A percentile compares a stretch with the other conserved stretches of the same genome.
Conservation (phyloP, 2,797 vertebrate genomes). For the Adelosebastes latens region DNA sequence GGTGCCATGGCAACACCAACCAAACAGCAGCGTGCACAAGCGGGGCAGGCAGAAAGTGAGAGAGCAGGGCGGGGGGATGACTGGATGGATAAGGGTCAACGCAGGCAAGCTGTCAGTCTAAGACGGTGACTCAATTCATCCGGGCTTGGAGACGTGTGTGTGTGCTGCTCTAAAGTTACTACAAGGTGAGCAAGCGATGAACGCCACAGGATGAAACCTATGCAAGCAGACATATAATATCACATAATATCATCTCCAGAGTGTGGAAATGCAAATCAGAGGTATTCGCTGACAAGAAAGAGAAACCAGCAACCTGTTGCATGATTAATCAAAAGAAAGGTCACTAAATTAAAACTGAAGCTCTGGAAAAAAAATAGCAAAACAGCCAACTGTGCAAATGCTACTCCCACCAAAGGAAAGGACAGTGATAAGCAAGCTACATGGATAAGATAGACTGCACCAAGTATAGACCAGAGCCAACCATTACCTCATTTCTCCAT, state of each 20-base stretch:
- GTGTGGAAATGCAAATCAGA: neutral
- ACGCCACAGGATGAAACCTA: neutral
- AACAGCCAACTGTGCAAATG: neutral
- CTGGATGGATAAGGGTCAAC: conserved; percentile 41
- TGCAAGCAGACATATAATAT: conserved; percentile 19
- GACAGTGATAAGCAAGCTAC: conserved; percentile 34
- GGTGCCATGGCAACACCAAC: conserved; percentile 83
- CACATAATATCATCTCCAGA: neutral
- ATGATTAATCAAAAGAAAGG: conserved; percentile 3
- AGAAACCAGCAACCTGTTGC: conserved; percentile 5
- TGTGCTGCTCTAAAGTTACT: conserved; percentile 24
- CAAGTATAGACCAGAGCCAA: conserved; percentile 39
- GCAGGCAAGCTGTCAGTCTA: conserved; percentile 55
- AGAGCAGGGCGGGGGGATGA: conserved; percentile 50
- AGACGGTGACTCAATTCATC: conserved; percentile 50
- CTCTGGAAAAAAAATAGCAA: neutral
- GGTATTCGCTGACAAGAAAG: neutral
- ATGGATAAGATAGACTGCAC: conserved; percentile 40
- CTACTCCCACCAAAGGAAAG: conserved; percentile 40
- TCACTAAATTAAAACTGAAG: neutral
- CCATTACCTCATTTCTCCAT: conserved; percentile 65
- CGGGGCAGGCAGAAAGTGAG: conserved; percentile 60
- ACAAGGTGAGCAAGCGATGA: conserved; percentile 25
- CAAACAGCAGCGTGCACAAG: conserved; percentile 77
- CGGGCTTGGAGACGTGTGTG: conserved; percentile 12